Conservation (phyloP, 2,797 vertebrate species). For the Myotis pilosus region DNA sequence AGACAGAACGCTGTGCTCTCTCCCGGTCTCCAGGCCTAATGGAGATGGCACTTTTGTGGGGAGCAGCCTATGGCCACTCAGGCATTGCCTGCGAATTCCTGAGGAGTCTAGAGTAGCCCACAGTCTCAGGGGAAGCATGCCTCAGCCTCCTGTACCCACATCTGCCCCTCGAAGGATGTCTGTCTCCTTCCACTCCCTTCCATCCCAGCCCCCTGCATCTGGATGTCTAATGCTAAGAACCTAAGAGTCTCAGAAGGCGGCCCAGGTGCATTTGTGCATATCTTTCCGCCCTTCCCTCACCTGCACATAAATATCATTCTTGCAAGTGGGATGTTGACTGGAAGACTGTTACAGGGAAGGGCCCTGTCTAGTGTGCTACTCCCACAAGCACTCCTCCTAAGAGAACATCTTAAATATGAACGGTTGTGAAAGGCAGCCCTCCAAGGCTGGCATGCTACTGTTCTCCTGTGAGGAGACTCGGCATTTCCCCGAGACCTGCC, state of each 20-base stretch:
- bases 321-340: background rate
- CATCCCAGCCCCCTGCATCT: background rate
- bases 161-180: background rate
- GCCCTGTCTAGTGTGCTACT: background rate
- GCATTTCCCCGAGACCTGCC: background rate
- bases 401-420: background rate
- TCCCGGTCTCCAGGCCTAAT: background rate
- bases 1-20: background rate
- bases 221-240: background rate
- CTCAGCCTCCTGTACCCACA: background rate
- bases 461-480: background rate
- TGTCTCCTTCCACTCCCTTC: background rate
- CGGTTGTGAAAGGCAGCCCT: background rate
- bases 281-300: background rate
- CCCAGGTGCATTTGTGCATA: fast-evolving
- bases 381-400: background rate
- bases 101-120: background rate
- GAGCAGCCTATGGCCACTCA: background rate
- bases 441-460: background rate
- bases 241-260: background rate
- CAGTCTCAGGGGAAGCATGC: background rate
- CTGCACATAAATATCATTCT: background rate
- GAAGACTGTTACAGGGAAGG: background rate
- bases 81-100: background rate
- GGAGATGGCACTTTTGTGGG: background rate